Evolutionary conservation across 2,888 invertebrate genomes (phyloP).

Genomic region (Acrocera orbiculus): DNA sequence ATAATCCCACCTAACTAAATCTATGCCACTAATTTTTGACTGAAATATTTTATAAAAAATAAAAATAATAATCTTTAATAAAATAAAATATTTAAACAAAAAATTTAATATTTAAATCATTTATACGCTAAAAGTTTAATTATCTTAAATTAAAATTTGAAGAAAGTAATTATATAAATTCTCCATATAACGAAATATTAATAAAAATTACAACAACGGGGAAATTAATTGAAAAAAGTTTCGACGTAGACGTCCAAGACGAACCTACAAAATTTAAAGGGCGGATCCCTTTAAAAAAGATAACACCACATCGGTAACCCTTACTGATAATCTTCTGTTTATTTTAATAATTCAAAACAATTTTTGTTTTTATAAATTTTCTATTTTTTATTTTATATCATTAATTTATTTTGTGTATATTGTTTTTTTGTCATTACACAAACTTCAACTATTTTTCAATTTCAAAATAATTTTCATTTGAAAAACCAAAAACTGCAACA

Average conservation of each 20-base stretch:
- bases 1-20: too few species aligned
- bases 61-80: neutral
- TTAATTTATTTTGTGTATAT: too few species aligned
- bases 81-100: neutral
- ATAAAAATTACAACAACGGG: conserved; percentile 31
- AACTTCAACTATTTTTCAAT: too few species aligned
- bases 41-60: neutral
- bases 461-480: too few species aligned
- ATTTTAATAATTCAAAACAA: too few species aligned
- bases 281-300: conserved; percentile 23
- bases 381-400: too few species aligned
- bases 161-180: conserved; percentile 2
- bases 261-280: conserved; percentile 19
- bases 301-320: conserved; percentile 30
- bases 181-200: conserved; percentile 12
- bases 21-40: neutral
- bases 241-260: conserved; percentile 23
- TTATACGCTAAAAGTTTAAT: too few species aligned
- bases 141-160: neutral
- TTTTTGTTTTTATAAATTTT: too few species aligned
- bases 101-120: neutral
- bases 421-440: too few species aligned
- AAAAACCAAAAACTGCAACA: neutral
- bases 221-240: conserved; percentile 23
- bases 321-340: conserved; percentile 8